phyloP scores from a whole-genome alignment of 64 coral and sea anemone species.

The Montipora efflorescens region DNA sequence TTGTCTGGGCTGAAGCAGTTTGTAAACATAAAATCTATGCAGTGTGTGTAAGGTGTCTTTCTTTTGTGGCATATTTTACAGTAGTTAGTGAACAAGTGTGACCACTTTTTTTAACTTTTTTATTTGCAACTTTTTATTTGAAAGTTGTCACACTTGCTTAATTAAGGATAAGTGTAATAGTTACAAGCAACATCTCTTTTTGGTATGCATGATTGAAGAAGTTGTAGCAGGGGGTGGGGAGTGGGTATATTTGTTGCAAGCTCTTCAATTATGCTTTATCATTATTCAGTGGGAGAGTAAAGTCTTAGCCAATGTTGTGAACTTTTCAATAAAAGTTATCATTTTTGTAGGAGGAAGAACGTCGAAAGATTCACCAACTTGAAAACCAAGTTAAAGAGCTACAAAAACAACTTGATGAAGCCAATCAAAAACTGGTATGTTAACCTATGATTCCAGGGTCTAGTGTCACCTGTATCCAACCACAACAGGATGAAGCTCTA shows the following conservation, averaged over 20 bases:
- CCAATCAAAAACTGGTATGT: conserved; percentile 76
- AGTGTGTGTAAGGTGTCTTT: background rate
- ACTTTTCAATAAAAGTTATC: background rate
- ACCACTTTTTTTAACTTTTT: background rate
- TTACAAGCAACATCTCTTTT: no score
- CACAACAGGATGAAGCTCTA: background rate
- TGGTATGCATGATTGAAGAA: background rate
- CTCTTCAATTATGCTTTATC: background rate
- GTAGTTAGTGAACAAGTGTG: background rate
- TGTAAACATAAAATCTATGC: conserved; percentile 4
- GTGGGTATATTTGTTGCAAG: background rate
- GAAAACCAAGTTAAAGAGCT: conserved; percentile 65
- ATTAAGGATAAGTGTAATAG: background rate
- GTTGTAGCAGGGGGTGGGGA: background rate
- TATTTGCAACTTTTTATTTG: background rate
- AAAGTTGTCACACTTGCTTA: background rate
- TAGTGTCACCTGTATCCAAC: background rate
- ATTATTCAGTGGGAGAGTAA: background rate
- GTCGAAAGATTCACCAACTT: conserved; percentile 48
- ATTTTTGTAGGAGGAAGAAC: conserved; percentile 68
- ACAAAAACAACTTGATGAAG: conserved; percentile 65
- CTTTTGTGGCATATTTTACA: background rate
- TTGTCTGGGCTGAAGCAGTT: conserved; percentile 16
- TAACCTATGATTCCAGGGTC: background rate
- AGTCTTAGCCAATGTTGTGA: background rate